phyloP scores from a whole-genome alignment of 2,113 vertebrate species.

The Pelecanoides urinatrix region DNA sequence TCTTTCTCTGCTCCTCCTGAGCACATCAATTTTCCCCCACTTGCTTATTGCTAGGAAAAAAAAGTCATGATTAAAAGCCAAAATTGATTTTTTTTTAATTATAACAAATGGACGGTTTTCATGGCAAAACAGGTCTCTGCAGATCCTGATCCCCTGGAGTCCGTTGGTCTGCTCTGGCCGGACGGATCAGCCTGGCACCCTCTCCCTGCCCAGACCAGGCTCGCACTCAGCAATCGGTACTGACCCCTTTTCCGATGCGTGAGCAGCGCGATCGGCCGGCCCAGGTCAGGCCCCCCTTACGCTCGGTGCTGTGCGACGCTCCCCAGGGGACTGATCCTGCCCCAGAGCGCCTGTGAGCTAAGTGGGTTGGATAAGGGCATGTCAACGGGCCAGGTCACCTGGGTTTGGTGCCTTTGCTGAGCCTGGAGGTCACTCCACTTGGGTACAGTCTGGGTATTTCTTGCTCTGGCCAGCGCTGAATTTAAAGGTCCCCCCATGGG shows the following conservation, averaged over 20 bases:
- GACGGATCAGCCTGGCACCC: not conserved
- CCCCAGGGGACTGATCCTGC: not conserved
- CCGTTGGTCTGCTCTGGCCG: not conserved
- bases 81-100: not conserved
- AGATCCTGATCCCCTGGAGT: not conserved
- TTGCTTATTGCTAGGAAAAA: not conserved
- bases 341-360: not conserved
- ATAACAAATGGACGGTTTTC: not conserved
- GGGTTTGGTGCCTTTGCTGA: not conserved
- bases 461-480: not conserved
- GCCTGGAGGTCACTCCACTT: not conserved
- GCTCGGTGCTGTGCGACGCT: rapidly evolving
- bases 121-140: not conserved
- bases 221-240: not conserved
- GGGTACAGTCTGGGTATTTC: not conserved
- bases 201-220: not conserved
- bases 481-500: rapidly evolving
- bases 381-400: not conserved
- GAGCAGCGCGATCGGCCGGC: rapidly evolving
- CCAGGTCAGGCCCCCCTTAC: rapidly evolving
- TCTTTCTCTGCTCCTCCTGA: not conserved
- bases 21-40: not conserved
- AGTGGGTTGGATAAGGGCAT: not conserved
- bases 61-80: not conserved
- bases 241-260: not conserved